These are phyloP conservation scores for Paguma larvata DNA, from an alignment of 2,797 vertebrate species.

Conservation along the genomic window DNA sequence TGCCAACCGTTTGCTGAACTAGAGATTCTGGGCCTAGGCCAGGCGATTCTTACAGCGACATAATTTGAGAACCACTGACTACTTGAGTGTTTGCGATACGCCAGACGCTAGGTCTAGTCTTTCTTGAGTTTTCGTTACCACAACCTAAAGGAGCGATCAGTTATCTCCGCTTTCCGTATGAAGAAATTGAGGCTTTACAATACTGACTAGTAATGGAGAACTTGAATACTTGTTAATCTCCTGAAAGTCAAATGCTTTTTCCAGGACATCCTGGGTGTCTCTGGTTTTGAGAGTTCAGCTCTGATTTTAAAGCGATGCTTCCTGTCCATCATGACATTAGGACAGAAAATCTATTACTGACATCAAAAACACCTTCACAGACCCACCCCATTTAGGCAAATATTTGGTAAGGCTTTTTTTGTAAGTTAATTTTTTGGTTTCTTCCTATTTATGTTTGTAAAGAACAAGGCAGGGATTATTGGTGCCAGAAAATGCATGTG, in stretches of 20 bases:
- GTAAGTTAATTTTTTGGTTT: neutral
- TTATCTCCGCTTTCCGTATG: neutral
- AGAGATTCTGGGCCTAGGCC: fast-evolving
- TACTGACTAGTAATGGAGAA: neutral
- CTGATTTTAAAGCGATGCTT: neutral
- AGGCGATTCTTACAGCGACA: neutral
- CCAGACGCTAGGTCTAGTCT: fast-evolving
- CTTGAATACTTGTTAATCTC: neutral
- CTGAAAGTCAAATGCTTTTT: neutral
- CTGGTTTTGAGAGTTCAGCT: neutral
- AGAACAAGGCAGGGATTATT: neutral
- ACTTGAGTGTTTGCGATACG: no score
- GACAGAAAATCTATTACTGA: neutral
- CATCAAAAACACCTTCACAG: neutral
- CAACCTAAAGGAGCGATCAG: neutral
- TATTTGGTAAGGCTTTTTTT: neutral
- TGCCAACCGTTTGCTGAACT: neutral
- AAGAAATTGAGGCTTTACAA: neutral
- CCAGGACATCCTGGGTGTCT: neutral
- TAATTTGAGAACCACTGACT: neutral
- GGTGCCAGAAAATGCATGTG: neutral
- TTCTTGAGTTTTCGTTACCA: neutral
- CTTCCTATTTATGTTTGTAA: neutral
- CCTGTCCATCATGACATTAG: no score
- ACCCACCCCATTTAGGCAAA: neutral